phyloP scores from a whole-genome alignment of 2,113 vertebrate species.

The Crotalus tigris region DNA sequence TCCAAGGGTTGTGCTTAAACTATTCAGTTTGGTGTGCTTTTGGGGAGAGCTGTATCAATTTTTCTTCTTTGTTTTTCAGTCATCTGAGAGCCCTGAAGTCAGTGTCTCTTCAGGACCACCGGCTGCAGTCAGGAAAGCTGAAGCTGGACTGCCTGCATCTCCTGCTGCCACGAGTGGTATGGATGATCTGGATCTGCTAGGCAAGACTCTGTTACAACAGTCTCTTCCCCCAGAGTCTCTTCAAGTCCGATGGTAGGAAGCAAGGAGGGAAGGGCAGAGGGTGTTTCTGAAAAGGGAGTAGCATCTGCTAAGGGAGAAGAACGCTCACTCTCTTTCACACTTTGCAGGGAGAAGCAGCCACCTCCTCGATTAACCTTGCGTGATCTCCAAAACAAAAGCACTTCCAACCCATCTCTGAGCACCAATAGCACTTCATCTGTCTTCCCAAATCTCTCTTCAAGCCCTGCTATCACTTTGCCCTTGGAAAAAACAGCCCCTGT shows the following conservation, averaged over 20 bases:
- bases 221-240: slow-evolving; percentile 88
- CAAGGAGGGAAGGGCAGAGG: background rate
- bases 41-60: background rate
- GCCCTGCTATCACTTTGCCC: slow-evolving; percentile 52
- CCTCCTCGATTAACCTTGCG: slow-evolving; percentile 82
- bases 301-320: background rate
- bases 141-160: slow-evolving; percentile 45
- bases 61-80: slow-evolving; percentile 59
- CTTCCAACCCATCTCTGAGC: slow-evolving; percentile 36
- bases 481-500: slow-evolving; percentile 53
- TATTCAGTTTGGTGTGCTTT: background rate
- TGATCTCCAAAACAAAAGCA: slow-evolving; percentile 86
- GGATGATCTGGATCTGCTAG: slow-evolving; percentile 89
- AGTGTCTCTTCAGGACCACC: slow-evolving; percentile 31
- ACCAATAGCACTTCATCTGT: slow-evolving; percentile 37
- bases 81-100: slow-evolving; percentile 72
- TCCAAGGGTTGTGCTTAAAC: background rate
- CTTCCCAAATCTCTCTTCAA: slow-evolving; percentile 57
- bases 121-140: slow-evolving; percentile 51
- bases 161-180: slow-evolving; percentile 72
- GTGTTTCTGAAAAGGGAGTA: fast-evolving
- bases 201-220: slow-evolving; percentile 90
- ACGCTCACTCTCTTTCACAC: background rate
- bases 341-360: slow-evolving; percentile 84
- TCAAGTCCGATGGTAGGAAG: slow-evolving; percentile 90